A percentile compares a stretch with the other conserved stretches of the same genome.
These are phyloP conservation scores for Ectropis grisescens DNA, from an alignment of 1,140 invertebrate genomes.

Conservation along the genomic window DNA sequence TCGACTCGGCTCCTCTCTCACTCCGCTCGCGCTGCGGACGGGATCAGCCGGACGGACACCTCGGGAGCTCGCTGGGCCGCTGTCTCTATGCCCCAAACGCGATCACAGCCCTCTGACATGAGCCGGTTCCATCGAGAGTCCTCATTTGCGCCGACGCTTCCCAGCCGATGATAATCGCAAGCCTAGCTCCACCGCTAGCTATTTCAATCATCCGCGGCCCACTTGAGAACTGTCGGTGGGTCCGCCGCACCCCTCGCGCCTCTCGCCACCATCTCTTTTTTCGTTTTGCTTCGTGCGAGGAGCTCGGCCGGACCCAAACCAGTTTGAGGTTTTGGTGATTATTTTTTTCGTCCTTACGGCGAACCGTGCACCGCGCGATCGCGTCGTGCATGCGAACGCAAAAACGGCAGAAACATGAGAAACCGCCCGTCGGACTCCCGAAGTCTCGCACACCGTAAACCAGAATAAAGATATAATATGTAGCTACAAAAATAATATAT, in stretches of 20 bases:
- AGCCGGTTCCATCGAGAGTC: too few species aligned
- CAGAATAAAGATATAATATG: constrained; percentile 35
- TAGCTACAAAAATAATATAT: constrained; percentile 27
- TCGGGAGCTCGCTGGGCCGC: constrained; percentile 29
- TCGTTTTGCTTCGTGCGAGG: constrained; percentile 45
- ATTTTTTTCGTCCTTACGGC: constrained; percentile 45
- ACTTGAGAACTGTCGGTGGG: constrained; percentile 32
- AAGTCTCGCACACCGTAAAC: constrained; percentile 33
- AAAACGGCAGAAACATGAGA: constrained; percentile 38
- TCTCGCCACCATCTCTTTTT: constrained; percentile 36
- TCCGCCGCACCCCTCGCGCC: constrained; percentile 21
- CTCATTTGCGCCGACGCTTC: too few species aligned
- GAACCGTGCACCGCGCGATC: constrained; percentile 12
- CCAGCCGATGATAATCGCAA: constrained; percentile 9
- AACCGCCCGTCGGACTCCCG: constrained; percentile 41
- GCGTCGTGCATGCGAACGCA: constrained; percentile 13
- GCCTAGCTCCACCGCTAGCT: constrained; percentile 23
- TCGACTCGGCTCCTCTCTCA: constrained; percentile 7
- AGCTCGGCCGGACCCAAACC: constrained; percentile 45
- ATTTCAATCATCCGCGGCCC: constrained; percentile 38
- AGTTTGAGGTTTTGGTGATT: constrained; percentile 57
- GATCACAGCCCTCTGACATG: too few species aligned
- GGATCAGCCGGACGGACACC: constrained; percentile 24
- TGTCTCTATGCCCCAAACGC: too few species aligned
- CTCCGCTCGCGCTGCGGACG: constrained; percentile 5